Percentiles rank a stretch among this genome's conserved stretches.
Conservation (phyloP, 1,140 invertebrate species). For the Uloborus diversus region DNA sequence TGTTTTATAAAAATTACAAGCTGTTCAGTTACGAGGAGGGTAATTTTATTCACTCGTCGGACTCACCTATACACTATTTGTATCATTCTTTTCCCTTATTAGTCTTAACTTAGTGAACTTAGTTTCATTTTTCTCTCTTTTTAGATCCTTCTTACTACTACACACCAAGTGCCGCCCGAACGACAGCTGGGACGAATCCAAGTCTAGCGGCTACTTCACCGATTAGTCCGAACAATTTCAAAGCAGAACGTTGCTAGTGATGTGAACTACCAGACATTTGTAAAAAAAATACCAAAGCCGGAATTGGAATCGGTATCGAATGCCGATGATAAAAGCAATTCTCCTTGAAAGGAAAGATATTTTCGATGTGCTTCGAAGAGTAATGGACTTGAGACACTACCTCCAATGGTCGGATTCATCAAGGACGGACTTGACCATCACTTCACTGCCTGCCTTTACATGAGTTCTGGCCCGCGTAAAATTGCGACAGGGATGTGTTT, state of each 20-base stretch:
- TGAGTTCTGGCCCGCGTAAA: too few species aligned
- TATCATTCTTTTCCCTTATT: neutral
- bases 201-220: slow-evolving; percentile 27
- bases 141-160: slow-evolving; percentile 58
- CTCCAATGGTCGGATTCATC: too few species aligned
- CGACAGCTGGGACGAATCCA: slow-evolving; percentile 31
- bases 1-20: too few species aligned
- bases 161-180: slow-evolving; percentile 37
- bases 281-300: too few species aligned
- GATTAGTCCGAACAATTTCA: slow-evolving; percentile 59
- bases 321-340: too few species aligned
- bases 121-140: neutral
- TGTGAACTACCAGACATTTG: too few species aligned
- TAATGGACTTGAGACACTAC: too few species aligned
- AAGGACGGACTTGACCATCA: too few species aligned
- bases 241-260: slow-evolving; percentile 57
- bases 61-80: neutral
- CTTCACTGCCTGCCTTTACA: too few species aligned
- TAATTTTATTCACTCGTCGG: neutral
- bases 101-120: neutral
- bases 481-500: too few species aligned
- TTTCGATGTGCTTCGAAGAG: too few species aligned
- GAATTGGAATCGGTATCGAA: neutral
- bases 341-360: too few species aligned
- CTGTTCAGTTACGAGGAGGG: neutral